Evolutionary conservation across 2,797 vertebrate species (phyloP).

Genomic region (Fistularia tabacaria): DNA sequence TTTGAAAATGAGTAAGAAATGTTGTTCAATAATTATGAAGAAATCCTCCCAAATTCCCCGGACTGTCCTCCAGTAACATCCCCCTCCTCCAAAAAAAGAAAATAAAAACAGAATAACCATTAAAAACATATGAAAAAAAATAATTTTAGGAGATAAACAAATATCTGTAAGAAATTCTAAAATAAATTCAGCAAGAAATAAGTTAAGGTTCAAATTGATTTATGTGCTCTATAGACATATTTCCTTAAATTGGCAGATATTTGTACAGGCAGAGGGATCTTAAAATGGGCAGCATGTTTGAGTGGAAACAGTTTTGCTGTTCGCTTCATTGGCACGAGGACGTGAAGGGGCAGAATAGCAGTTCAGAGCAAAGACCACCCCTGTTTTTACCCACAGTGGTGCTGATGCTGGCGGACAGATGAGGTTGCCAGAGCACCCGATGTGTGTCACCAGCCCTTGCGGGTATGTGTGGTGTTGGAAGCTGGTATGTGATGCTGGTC

Average conservation of each 20-base stretch:
- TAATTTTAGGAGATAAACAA: no score
- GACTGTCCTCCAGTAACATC: no score
- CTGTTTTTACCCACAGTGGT: constrained; percentile 13
- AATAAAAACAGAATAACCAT: constrained; percentile 25
- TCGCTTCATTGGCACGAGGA: constrained; percentile 1
- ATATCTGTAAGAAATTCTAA: no score
- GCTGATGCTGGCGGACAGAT: constrained; percentile 47
- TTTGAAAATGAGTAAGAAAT: no score
- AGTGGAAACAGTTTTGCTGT: constrained; percentile 13
- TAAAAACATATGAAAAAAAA: no score
- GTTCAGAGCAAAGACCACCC: constrained; percentile 22
- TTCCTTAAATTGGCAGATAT: no score
- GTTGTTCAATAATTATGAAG: no score
- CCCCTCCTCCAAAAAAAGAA: background rate
- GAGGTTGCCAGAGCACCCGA: constrained; percentile 16
- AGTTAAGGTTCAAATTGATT: no score
- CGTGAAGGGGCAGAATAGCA: constrained; percentile 3
- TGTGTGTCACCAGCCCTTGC: constrained; percentile 41
- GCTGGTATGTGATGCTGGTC: constrained; percentile 35
- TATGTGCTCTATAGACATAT: no score
- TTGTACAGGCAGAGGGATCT: no score
- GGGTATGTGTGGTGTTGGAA: constrained; percentile 21
- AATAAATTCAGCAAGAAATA: no score
- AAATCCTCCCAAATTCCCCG: no score
- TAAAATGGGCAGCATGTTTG: background rate